Evolutionary conservation across 2,797 vertebrate genomes (phyloP).

Genomic region (Cacajao melanocephalus): DNA sequence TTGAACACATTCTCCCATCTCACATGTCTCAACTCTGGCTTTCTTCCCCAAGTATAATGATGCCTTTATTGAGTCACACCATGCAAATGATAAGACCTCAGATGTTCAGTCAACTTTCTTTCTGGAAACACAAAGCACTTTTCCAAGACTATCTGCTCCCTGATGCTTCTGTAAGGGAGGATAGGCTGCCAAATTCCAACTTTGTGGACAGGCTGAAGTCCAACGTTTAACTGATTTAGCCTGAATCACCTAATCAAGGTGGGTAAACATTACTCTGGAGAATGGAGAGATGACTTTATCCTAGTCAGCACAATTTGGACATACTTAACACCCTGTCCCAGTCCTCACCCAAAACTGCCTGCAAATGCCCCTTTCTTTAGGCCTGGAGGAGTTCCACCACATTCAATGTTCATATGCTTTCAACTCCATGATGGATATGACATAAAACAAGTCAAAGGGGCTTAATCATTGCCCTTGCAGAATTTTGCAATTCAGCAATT

Average conservation of each 20-base stretch:
- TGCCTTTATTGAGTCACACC: background rate
- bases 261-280: background rate
- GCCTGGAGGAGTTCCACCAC: rapidly evolving
- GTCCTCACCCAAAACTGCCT: background rate
- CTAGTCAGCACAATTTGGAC: background rate
- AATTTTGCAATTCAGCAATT: background rate
- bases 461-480: background rate
- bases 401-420: too few species aligned
- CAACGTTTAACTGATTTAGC: background rate
- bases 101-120: background rate
- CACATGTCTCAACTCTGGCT: background rate
- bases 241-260: background rate
- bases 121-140: background rate
- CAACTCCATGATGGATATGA: background rate
- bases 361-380: background rate
- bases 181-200: background rate
- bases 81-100: background rate
- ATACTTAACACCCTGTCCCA: rapidly evolving
- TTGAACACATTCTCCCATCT: background rate
- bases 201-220: background rate
- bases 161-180: background rate
- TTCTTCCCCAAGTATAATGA: background rate
- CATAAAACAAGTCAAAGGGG: background rate
- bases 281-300: background rate
- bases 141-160: background rate